Conservation (phyloP, 1,140 invertebrate genomes). For the Nasonia giraulti region DNA sequence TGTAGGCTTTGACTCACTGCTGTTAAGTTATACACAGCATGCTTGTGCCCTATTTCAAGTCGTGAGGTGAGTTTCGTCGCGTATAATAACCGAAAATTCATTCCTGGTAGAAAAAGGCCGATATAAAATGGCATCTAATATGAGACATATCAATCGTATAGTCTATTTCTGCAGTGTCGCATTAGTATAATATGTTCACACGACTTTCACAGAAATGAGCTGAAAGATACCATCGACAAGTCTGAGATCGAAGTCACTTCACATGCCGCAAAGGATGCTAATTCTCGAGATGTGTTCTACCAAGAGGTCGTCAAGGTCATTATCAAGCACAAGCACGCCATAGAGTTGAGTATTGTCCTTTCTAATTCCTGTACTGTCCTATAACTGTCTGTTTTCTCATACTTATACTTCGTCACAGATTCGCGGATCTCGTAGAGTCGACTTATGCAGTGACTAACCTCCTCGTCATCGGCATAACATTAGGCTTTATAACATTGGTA, state of each 20-base stretch:
- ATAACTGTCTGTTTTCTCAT: neutral
- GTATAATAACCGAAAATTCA: no score
- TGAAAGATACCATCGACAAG: neutral
- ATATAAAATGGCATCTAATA: no score
- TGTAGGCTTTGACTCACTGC: constrained; percentile 2
- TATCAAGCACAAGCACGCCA: constrained; percentile 2
- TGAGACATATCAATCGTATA: no score
- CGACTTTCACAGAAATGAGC: neutral
- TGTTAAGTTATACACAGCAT: constrained; percentile 20
- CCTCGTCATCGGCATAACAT: neutral
- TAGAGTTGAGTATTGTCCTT: neutral
- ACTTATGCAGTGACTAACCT: neutral
- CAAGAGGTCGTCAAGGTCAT: neutral
- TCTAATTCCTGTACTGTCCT: neutral
- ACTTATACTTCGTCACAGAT: neutral
- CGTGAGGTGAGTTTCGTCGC: neutral
- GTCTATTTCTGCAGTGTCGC: no score
- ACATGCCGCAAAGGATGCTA: no score
- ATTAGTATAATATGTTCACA: no score
- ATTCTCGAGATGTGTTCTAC: neutral
- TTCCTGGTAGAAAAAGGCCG: no score
- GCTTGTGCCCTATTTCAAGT: constrained; percentile 22
- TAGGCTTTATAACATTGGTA: neutral
- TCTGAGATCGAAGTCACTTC: neutral
- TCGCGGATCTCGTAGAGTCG: neutral